These are phyloP conservation scores for Saguinus midas DNA, from an alignment of 2,113 vertebrate genomes.

Conservation along the genomic window DNA sequence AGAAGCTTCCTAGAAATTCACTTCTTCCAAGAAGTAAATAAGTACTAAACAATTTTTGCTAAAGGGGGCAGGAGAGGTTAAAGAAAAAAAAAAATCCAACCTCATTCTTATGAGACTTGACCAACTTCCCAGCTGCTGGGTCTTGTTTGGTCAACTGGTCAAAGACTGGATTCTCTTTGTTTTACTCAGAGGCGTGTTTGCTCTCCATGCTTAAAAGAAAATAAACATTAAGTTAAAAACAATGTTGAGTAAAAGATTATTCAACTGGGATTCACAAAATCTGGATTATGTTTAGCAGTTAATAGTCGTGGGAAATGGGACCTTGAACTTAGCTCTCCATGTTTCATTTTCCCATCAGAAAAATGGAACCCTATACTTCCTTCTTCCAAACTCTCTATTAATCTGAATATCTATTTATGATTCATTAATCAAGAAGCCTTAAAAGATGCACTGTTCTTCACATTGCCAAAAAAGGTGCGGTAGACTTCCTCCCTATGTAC, in stretches of 20 bases:
- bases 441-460: background rate
- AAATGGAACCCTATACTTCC: conserved; percentile 46
- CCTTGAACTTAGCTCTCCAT: conserved; percentile 58
- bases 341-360: conserved; percentile 71
- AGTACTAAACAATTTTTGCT: background rate
- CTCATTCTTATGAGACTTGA: conserved; percentile 40
- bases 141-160: conserved; percentile 44
- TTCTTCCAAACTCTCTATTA: conserved; percentile 20
- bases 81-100: background rate
- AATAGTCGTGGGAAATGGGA: conserved; percentile 58
- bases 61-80: background rate
- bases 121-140: conserved; percentile 24
- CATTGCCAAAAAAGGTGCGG: background rate
- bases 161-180: conserved; percentile 54
- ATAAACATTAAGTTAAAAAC: conserved; percentile 66
- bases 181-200: conserved; percentile 52
- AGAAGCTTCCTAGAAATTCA: conserved; percentile 27
- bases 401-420: conserved; percentile 1
- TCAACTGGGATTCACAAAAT: conserved; percentile 70
- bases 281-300: conserved; percentile 57
- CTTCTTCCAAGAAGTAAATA: conserved; percentile 48
- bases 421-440: conserved; percentile 26
- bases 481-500: conserved; percentile 21
- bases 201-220: conserved; percentile 59
- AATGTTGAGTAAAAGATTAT: conserved; percentile 63